Percentiles rank a stretch among this genome's conserved stretches.
Evolutionary conservation across 2,797 vertebrate species (phyloP).

Genomic region (Neosilurus mollespiculum): DNA sequence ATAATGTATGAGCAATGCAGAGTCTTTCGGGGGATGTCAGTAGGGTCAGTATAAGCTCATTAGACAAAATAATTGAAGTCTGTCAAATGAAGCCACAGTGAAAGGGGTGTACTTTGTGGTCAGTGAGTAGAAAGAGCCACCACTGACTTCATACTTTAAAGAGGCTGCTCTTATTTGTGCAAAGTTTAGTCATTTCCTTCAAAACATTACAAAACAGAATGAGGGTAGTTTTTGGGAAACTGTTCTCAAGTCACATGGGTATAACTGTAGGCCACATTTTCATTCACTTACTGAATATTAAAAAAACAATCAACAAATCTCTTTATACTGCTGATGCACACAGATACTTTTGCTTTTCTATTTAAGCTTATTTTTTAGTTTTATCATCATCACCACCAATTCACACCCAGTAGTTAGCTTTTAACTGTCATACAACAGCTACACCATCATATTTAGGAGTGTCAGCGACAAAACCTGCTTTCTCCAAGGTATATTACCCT

Average conservation of each 20-base stretch:
- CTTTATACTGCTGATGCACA: neutral
- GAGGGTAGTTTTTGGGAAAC: slow-evolving; percentile 40
- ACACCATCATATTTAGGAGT: neutral
- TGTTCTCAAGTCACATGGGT: slow-evolving; percentile 37
- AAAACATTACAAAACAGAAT: slow-evolving; percentile 28
- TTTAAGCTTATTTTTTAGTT: neutral
- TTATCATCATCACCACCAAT: neutral
- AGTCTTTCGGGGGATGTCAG: slow-evolving; percentile 17
- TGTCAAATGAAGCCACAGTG: slow-evolving; percentile 32
- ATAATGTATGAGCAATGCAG: slow-evolving; percentile 18
- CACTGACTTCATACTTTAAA: slow-evolving; percentile 41
- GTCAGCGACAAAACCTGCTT: neutral
- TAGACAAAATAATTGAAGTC: slow-evolving; percentile 41
- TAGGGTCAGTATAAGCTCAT: slow-evolving; percentile 42
- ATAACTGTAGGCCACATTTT: slow-evolving; percentile 12
- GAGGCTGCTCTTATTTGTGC: slow-evolving; percentile 29
- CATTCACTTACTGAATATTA: neutral
- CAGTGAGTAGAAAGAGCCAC: slow-evolving; percentile 29
- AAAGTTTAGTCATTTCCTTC: slow-evolving; percentile 29
- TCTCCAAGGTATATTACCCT: too few relatives aligned
- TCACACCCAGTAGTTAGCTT: neutral
- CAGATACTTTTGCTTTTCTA: neutral
- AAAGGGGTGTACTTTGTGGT: slow-evolving; percentile 49
- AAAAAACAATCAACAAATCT: neutral
- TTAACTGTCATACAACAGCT: neutral